phyloP scores from a whole-genome alignment of 2,797 vertebrate species.

The Otolemur crassicaudatus region DNA sequence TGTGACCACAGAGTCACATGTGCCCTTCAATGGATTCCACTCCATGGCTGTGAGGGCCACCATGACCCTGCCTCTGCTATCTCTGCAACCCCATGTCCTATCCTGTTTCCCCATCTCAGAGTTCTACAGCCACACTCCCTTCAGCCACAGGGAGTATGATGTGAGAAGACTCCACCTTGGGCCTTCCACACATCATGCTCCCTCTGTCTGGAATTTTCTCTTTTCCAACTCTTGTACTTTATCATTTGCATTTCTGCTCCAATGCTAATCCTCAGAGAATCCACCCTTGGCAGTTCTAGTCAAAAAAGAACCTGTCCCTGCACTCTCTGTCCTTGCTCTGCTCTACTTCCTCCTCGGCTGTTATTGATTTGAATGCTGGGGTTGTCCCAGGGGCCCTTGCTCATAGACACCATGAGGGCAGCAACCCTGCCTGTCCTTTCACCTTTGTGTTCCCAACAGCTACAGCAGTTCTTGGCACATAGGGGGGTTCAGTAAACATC shows the following conservation, averaged over 20 bases:
- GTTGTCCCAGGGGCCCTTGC: not conserved
- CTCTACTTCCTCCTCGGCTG: not conserved
- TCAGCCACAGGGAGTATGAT: not conserved
- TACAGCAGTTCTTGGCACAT: not conserved
- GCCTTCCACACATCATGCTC: too few relatives aligned
- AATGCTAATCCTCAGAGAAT: not conserved
- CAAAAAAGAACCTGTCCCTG: not conserved
- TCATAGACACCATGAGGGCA: not conserved
- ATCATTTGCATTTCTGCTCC: not conserved
- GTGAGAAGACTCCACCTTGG: not conserved
- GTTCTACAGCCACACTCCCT: not conserved
- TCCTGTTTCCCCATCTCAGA: not conserved
- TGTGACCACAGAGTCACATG: not conserved
- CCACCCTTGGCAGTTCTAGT: not conserved
- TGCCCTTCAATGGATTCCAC: not conserved
- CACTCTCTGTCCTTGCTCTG: not conserved
- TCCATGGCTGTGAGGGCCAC: not conserved
- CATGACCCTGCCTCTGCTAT: not conserved
- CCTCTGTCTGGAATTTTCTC: not conserved
- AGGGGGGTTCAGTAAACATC: not conserved
- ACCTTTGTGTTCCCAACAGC: too few relatives aligned
- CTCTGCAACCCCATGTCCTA: not conserved
- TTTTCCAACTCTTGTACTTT: not conserved
- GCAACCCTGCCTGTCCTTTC: not conserved
- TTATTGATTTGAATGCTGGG: not conserved